A percentile compares a stretch with the other conserved stretches of the same genome.
phyloP scores from a whole-genome alignment of 2,113 vertebrate genomes.

The Lathamus discolor region DNA sequence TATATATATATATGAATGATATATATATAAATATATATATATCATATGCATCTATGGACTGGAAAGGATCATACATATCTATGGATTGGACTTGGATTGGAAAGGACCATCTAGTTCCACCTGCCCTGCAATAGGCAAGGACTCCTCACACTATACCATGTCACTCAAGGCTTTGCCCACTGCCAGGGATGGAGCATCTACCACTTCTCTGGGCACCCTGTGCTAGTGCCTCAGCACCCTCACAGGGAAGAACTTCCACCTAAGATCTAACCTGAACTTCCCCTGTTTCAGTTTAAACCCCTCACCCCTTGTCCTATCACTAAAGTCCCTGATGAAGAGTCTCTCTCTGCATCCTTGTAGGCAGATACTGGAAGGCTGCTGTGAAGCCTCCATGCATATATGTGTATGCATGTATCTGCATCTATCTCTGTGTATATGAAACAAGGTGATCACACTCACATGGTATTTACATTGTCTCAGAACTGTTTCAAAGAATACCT shows the following conservation, averaged over 20 bases:
- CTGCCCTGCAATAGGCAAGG: neutral
- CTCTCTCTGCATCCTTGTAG: neutral
- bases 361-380: neutral
- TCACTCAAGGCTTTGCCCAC: neutral
- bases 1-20: too few species aligned
- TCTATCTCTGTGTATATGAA: neutral
- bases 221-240: neutral
- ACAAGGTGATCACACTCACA: neutral
- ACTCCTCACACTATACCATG: neutral
- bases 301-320: neutral
- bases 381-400: neutral
- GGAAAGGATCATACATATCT: neutral
- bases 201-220: neutral
- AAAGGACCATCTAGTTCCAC: neutral
- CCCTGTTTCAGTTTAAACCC: neutral
- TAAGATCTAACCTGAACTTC: neutral
- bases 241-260: neutral
- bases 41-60: neutral
- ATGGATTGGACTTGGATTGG: neutral
- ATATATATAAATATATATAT: too few species aligned
- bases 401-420: neutral
- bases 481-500: neutral
- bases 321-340: neutral
- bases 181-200: neutral
- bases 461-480: fast-evolving